Percentiles rank a stretch among this genome's conserved stretches.
phyloP scores from a whole-genome alignment of 1,140 invertebrate species.

The Drosophila nigrodunni region DNA sequence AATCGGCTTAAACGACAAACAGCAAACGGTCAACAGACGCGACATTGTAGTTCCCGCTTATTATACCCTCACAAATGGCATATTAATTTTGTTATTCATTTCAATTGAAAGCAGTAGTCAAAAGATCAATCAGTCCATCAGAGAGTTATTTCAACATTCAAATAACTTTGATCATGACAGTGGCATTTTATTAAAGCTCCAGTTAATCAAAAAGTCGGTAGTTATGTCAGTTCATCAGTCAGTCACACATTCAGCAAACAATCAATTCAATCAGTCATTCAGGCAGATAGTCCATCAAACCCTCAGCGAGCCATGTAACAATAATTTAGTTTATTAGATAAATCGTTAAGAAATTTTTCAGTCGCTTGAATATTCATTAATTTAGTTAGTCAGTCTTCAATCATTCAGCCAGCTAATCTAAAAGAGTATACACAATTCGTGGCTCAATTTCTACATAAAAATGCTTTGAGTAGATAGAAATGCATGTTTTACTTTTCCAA shows the following conservation, averaged over 20 bases:
- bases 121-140: background rate
- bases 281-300: background rate
- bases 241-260: background rate
- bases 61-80: slow-evolving; percentile 37
- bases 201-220: background rate
- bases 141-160: background rate
- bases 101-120: background rate
- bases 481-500: background rate
- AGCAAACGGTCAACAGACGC: background rate
- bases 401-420: background rate
- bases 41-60: slow-evolving; percentile 41
- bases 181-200: background rate
- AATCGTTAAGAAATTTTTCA: no score
- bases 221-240: background rate
- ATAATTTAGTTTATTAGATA: no score
- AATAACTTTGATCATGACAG: background rate
- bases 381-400: no score
- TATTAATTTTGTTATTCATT: slow-evolving; percentile 7
- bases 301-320: background rate
- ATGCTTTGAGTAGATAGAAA: background rate
- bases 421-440: background rate
- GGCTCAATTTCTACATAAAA: background rate
- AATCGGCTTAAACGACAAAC: slow-evolving; percentile 63
- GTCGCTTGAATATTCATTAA: background rate
- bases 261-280: background rate